Evolutionary conservation across 2,888 invertebrate species (phyloP).

Genomic region (Schizaphis graminum): DNA sequence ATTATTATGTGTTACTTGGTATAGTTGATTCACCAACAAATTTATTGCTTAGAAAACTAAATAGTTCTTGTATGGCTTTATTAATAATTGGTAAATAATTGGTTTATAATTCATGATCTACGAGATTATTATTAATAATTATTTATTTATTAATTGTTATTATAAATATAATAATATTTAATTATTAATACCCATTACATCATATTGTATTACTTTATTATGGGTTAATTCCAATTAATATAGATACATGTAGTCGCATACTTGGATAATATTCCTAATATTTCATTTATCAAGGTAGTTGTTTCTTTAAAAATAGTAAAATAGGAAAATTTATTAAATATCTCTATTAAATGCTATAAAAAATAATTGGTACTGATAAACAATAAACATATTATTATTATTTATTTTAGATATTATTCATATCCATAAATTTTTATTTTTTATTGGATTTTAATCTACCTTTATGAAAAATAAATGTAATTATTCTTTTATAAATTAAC

Average conservation of each 20-base stretch:
- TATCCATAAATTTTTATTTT: not conserved
- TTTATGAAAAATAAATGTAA: not conserved
- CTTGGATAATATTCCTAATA: not conserved
- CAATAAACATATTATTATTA: not conserved
- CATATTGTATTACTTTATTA: not conserved
- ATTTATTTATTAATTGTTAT: not conserved
- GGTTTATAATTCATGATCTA: not conserved
- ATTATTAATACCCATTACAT: not conserved
- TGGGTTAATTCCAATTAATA: not conserved
- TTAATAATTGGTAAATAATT: not conserved
- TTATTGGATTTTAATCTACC: not conserved
- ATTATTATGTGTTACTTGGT: not conserved
- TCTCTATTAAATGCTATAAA: not conserved
- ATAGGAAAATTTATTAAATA: not conserved
- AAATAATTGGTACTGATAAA: not conserved
- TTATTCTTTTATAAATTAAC: not conserved
- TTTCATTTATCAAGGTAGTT: not conserved
- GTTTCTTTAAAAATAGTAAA: not conserved
- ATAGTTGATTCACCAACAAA: not conserved
- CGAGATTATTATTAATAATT: not conserved
- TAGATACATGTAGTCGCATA: not conserved
- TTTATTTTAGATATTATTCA: not conserved
- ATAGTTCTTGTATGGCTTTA: not conserved
- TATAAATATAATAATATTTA: not conserved
- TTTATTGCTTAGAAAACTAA: not conserved